A percentile compares a stretch with the other conserved stretches of the same genome.
Evolutionary conservation across 37 sponge, comb jelly and placozoan genomes (phyloP).

Genomic region (Eunapius fragilis): DNA sequence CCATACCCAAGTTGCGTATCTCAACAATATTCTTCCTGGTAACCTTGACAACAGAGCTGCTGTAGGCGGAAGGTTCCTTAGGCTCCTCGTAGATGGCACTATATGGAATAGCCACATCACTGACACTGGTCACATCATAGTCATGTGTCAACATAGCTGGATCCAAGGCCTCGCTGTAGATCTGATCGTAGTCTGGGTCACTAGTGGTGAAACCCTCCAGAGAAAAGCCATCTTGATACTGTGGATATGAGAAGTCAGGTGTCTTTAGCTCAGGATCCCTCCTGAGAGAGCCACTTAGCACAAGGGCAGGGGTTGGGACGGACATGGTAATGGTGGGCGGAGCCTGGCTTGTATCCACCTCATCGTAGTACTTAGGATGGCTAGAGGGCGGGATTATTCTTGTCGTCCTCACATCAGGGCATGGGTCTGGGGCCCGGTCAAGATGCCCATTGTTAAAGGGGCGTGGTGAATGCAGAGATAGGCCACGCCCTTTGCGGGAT

Average conservation of each 20-base stretch:
- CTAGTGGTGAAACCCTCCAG: not conserved
- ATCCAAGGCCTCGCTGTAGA: conserved; percentile 71
- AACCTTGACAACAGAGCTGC: not conserved
- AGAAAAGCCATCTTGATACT: conserved; percentile 31
- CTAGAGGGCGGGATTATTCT: not conserved
- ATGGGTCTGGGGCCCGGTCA: not conserved
- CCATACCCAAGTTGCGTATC: conserved; percentile 37
- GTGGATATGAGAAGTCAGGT: conserved; percentile 59
- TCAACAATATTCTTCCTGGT: conserved; percentile 11
- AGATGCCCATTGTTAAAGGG: not conserved
- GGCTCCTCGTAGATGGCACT: conserved; percentile 75
- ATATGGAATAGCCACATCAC: conserved; percentile 45
- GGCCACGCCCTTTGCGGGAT: conserved; percentile 3
- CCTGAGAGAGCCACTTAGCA: conserved; percentile 61
- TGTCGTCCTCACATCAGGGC: conserved; percentile 46
- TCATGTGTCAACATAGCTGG: conserved; percentile 48
- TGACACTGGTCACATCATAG: conserved; percentile 12
- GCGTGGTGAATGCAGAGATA: not conserved
- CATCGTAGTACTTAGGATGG: not conserved
- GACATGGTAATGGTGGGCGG: not conserved
- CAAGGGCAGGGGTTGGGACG: conserved; percentile 57
- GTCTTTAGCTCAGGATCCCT: conserved; percentile 11
- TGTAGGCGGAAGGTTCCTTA: not conserved
- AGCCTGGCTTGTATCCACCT: not conserved
- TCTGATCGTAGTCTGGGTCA: conserved; percentile 71